Conservation (phyloP, 2,113 vertebrate species). For the Columba livia region DNA sequence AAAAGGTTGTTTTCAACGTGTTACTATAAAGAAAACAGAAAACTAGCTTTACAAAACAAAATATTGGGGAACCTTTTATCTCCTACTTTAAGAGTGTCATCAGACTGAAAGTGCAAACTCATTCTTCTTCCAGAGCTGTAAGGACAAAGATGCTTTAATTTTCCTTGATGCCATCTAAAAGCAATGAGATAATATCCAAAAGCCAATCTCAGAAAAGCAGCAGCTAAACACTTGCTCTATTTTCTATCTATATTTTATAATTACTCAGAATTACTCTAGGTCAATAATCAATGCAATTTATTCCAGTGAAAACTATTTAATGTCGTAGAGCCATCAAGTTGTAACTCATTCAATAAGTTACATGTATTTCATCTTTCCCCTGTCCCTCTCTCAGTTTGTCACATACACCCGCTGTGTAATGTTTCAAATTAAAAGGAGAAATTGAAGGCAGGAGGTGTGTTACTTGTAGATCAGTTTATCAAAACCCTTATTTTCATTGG, state of each 20-base stretch:
- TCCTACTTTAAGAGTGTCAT: neutral
- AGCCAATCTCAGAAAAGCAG: neutral
- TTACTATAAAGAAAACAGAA: neutral
- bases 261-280: conserved; percentile 24
- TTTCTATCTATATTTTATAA: neutral
- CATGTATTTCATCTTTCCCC: neutral
- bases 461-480: neutral
- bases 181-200: neutral
- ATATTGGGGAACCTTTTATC: neutral
- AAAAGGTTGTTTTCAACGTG: neutral
- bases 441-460: neutral
- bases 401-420: neutral
- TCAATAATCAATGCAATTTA: conserved; percentile 42
- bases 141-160: conserved; percentile 3
- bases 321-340: neutral
- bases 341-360: neutral
- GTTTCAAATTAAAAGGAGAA: conserved; percentile 40
- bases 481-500: neutral
- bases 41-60: neutral
- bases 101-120: conserved; percentile 3
- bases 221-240: neutral
- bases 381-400: neutral
- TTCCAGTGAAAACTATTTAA: conserved; percentile 35
- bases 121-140: conserved; percentile 21
- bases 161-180: neutral